Percentiles rank a stretch among this genome's conserved stretches.
Conservation (phyloP, 2,113 vertebrate species). For the Neodon shergylaensis region DNA sequence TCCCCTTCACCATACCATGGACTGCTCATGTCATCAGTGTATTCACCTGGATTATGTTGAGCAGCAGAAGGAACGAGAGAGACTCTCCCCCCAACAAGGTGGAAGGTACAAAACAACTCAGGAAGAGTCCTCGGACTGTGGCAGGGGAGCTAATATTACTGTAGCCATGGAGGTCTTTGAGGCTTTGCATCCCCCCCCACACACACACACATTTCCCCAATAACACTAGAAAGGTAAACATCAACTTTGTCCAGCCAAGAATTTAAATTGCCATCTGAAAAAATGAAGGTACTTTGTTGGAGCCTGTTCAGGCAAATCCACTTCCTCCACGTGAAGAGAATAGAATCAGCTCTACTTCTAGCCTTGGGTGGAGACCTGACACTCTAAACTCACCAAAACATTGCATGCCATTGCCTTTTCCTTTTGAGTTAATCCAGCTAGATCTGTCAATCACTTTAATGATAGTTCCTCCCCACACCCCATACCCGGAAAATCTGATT, state of each 20-base stretch:
- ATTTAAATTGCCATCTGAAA: background rate
- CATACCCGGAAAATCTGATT: background rate
- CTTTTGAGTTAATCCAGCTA: background rate
- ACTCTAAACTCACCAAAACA: background rate
- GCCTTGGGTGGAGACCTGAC: background rate
- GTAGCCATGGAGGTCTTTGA: background rate
- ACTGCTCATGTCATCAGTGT: background rate
- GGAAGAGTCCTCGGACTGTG: background rate
- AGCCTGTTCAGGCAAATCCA: background rate
- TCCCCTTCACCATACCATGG: background rate
- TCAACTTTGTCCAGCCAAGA: background rate
- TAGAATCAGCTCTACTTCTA: background rate
- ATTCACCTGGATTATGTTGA: background rate
- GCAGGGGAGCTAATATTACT: background rate
- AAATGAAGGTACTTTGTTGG: background rate
- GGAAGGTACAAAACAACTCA: background rate
- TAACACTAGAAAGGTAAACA: background rate
- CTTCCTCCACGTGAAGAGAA: background rate
- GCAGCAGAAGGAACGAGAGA: background rate
- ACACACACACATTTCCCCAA: background rate
- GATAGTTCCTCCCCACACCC: background rate
- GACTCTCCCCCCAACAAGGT: background rate
- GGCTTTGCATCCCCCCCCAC: background rate
- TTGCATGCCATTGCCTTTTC: background rate
- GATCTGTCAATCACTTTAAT: background rate